Evolutionary conservation across 2,113 vertebrate genomes (phyloP).

Genomic region (Fregetta grallaria): DNA sequence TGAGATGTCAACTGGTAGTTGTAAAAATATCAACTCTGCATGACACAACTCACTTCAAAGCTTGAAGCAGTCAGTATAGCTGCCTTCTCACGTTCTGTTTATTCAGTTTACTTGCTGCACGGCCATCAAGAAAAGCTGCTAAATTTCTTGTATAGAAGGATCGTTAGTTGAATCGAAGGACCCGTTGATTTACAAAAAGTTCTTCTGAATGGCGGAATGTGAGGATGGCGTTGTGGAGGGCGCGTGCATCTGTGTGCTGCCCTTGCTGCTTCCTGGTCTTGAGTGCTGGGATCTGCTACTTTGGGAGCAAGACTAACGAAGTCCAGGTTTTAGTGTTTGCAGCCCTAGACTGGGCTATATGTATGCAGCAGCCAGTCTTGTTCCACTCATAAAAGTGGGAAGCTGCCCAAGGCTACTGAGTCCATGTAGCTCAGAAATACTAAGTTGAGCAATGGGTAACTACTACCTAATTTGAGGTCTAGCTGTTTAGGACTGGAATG

Average conservation of each 20-base stretch:
- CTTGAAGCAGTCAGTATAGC: background rate
- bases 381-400: background rate
- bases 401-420: background rate
- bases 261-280: background rate
- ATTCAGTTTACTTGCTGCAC: background rate
- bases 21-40: background rate
- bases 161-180: background rate
- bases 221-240: background rate
- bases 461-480: background rate
- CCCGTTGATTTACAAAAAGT: background rate
- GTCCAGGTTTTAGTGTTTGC: background rate
- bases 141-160: background rate
- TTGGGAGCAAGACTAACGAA: background rate
- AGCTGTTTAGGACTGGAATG: background rate
- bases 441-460: constrained; percentile 1
- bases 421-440: background rate
- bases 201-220: background rate
- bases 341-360: background rate
- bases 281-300: background rate
- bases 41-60: background rate
- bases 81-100: background rate
- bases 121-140: background rate
- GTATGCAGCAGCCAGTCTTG: background rate
- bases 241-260: background rate
- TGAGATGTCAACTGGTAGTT: background rate